Evolutionary conservation across 2,888 invertebrate genomes (phyloP).

Genomic region (Patella caerulea): DNA sequence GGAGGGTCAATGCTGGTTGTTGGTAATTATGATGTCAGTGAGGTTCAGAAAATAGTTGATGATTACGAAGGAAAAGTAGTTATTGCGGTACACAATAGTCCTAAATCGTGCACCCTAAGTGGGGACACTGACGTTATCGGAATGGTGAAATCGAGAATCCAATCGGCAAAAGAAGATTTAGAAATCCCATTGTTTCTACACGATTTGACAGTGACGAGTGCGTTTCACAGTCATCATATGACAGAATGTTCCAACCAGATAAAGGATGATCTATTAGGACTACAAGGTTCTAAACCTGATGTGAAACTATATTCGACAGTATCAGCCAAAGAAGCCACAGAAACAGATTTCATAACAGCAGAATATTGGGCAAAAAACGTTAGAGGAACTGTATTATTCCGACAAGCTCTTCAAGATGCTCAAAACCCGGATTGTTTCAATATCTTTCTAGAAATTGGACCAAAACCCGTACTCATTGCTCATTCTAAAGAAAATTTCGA

Average conservation of each 20-base stretch:
- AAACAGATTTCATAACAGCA: conserved; percentile 34
- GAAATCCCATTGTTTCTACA: conserved; percentile 24
- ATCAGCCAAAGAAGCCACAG: conserved; percentile 34
- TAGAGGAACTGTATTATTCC: conserved; percentile 47
- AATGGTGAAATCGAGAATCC: conserved; percentile 31
- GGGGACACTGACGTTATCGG: conserved; percentile 39
- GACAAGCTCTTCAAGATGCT: conserved; percentile 37
- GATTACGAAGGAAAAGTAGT: conserved; percentile 24
- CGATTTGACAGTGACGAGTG: conserved; percentile 47
- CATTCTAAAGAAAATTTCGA: conserved; percentile 40
- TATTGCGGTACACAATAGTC: conserved; percentile 42
- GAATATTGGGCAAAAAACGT: conserved; percentile 56
- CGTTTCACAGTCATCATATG: conserved; percentile 54
- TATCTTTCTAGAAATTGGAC: conserved; percentile 57
- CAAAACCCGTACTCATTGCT: conserved; percentile 47
- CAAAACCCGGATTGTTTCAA: conserved; percentile 25
- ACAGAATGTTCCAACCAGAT: conserved; percentile 18
- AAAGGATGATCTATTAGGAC: conserved; percentile 35
- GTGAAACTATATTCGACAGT: conserved; percentile 51
- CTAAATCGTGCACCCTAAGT: conserved; percentile 39
- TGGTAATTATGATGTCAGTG: conserved; percentile 32
- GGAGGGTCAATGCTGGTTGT: conserved; percentile 54
- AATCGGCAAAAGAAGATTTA: conserved; percentile 16
- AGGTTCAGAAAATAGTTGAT: conserved; percentile 37
- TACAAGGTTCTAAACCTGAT: conserved; percentile 29